Evolutionary conservation across 2,888 invertebrate genomes (phyloP), one percentile per base, ranked within the genome.

Genomic region (Macropis europaea): DNA sequence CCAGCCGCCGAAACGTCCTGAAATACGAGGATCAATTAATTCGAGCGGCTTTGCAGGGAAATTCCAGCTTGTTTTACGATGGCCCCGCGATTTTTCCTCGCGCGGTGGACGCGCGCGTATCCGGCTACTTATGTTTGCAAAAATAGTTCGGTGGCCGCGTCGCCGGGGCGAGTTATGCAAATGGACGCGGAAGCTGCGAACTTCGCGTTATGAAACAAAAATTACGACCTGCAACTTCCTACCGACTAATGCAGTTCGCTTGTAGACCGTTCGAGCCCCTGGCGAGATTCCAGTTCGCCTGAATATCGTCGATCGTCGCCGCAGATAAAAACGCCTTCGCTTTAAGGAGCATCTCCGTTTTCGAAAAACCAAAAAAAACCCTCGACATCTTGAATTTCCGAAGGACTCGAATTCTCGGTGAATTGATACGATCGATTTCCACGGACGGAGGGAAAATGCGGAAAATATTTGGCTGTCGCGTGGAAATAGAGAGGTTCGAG

Each of bases 161-260:
- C 19, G 28, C 34, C n/a, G 47, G n/a, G 43, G 32, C 30, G 38
- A 68, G 64, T 68, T 68, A 64, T 56, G 64, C 28, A 68, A 68
- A 68, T 68, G 64, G 56, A 9, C 17, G 24, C 24, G 36, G 17
- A 7, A 17, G 13, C 42, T 17, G 43, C 45, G 62, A 62, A 62
- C 36, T 62, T 32, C 17, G 43, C 56, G 48, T 64, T 64, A 50
- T 32, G 66, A 69, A 69, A 69, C 57, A 66, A 66, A 69, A 69
- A 69, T 69, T 66, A 66, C 69, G 57, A 45, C 22, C 19, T 13
- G n/a, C 56, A 52, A 69, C 67, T 69, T 69, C 50, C 69, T 57
- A 50, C 48, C 48, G 56, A 42, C 68, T 68, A 68, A 68, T 68
- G 68, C 64, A 68, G 43, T 68, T 68, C 68, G 47, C 68, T 64